phyloP scores from a whole-genome alignment of 2,797 vertebrate genomes.

The Hydrocynus forskahlii region DNA sequence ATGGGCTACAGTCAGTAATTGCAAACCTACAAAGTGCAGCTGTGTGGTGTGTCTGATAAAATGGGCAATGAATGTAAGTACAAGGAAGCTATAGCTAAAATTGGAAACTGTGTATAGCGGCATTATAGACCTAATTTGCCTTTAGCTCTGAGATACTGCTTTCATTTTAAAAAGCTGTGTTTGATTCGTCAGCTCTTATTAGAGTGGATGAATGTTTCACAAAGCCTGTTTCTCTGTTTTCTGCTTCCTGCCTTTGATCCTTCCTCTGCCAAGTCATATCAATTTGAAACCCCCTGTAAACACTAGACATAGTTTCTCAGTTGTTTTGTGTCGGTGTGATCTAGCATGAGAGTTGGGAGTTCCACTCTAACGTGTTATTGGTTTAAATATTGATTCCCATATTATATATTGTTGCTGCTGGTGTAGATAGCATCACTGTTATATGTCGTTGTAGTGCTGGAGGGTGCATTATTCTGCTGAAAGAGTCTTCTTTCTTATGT shows the following conservation, averaged over 20 bases:
- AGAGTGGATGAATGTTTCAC: not conserved
- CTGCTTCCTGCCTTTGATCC: not conserved
- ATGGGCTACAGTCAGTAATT: not conserved
- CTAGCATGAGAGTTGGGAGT: constrained; percentile 7
- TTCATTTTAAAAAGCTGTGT: no score
- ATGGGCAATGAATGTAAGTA: not conserved
- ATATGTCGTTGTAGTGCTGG: no score
- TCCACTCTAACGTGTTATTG: not conserved
- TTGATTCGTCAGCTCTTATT: not conserved
- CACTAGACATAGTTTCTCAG: not conserved
- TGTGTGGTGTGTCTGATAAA: no score
- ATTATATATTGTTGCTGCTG: no score
- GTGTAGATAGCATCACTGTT: no score
- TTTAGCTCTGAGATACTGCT: no score
- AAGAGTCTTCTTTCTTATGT: no score
- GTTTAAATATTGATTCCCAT: no score
- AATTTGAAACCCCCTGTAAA: not conserved
- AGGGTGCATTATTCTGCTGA: no score
- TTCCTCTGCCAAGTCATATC: not conserved
- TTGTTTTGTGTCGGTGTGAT: not conserved
- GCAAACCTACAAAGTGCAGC: not conserved
- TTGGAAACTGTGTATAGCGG: not conserved
- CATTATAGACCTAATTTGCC: not conserved
- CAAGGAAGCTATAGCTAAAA: not conserved
- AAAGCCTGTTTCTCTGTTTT: not conserved